Percentiles rank a stretch among this genome's conserved stretches.
These are phyloP conservation scores for Otocyon megalotis DNA, from an alignment of 2,113 vertebrate genomes.

Conservation along the genomic window DNA sequence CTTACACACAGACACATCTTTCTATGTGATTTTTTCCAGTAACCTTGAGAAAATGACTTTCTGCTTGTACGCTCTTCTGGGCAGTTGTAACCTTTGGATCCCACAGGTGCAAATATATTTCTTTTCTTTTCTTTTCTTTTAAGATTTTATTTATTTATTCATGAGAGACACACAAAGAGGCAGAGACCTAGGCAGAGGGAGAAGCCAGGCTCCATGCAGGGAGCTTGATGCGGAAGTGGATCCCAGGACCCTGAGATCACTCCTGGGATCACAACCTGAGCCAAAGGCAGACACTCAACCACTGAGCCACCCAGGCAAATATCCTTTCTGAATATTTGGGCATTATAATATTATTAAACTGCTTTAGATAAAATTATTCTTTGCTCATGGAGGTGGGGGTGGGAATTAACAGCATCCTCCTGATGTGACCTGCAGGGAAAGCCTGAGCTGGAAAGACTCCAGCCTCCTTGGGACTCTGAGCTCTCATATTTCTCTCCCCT, in stretches of 20 bases:
- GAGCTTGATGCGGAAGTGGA: too few relatives aligned
- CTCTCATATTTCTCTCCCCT: background rate
- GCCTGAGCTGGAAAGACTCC: background rate
- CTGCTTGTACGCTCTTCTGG: background rate
- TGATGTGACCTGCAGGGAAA: too few relatives aligned
- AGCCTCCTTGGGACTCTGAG: background rate
- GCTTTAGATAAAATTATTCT: background rate
- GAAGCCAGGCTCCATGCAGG: too few relatives aligned
- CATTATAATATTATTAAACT: background rate
- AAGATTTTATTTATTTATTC: too few relatives aligned
- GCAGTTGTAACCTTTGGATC: background rate
- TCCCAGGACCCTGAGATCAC: too few relatives aligned
- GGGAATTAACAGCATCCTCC: background rate
- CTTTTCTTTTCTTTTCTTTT: too few relatives aligned
- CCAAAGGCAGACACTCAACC: too few relatives aligned
- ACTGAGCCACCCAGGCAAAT: too few relatives aligned
- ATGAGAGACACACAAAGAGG: too few relatives aligned
- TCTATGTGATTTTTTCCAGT: background rate
- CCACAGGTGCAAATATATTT: background rate
- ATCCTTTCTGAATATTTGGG: background rate
- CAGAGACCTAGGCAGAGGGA: too few relatives aligned
- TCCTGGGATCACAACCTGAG: too few relatives aligned
- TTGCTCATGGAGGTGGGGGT: background rate
- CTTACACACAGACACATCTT: accelerated
- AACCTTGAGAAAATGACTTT: background rate